phyloP scores from a whole-genome alignment of 2,113 vertebrate species.

The Urocitellus parryii region DNA sequence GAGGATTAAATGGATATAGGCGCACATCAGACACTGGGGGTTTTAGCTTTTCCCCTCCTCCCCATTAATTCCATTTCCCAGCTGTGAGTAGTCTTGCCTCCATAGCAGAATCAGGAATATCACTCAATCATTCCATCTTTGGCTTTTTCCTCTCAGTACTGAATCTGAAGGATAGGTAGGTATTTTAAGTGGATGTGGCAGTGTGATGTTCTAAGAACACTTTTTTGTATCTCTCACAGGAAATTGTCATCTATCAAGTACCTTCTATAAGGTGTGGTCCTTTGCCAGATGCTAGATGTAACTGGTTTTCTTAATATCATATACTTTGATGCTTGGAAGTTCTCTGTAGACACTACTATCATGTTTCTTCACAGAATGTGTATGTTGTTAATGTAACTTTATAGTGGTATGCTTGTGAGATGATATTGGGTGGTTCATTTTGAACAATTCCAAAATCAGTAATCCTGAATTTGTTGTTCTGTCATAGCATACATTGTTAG shows the following conservation, averaged over 20 bases:
- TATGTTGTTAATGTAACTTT: neutral
- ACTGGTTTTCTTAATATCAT: neutral
- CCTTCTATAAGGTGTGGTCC: neutral
- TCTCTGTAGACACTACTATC: no score
- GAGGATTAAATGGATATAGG: no score
- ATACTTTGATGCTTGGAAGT: no score
- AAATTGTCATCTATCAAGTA: neutral
- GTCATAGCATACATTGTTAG: neutral
- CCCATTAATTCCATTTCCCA: neutral
- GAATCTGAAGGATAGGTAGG: neutral
- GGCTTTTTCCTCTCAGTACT: neutral
- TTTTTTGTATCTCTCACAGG: neutral
- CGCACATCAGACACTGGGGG: neutral
- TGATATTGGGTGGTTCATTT: neutral
- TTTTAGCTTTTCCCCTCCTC: neutral
- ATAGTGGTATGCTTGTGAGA: neutral
- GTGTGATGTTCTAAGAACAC: neutral
- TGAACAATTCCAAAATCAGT: neutral
- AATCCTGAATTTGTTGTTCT: neutral
- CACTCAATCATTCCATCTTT: neutral
- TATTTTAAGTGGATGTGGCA: neutral
- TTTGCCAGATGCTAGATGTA: neutral
- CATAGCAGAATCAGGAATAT: neutral
- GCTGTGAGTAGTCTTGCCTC: neutral
- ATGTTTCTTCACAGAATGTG: no score